Evolutionary conservation across 2,888 invertebrate species (phyloP).

Genomic region (Lymantria dispar): DNA sequence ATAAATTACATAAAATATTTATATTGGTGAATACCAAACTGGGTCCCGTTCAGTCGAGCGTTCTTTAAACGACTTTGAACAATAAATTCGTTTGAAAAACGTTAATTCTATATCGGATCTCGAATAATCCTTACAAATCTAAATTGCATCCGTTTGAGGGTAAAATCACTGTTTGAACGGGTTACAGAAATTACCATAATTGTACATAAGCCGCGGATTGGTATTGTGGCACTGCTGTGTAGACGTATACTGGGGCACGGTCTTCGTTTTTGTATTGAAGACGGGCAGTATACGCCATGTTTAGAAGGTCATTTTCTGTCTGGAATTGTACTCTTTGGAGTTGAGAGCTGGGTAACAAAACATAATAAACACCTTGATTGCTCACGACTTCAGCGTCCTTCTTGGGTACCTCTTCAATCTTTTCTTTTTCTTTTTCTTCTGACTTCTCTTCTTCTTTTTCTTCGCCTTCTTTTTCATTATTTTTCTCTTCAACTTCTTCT

Average conservation of each 20-base stretch:
- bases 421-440: conserved; percentile 36
- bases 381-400: conserved; percentile 61
- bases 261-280: conserved; percentile 84
- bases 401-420: conserved; percentile 51
- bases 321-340: conserved; percentile 84
- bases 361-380: conserved; percentile 83
- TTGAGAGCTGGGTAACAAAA: conserved; percentile 84
- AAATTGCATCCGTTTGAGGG: conserved; percentile 37
- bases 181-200: conserved; percentile 34
- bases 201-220: conserved; percentile 56
- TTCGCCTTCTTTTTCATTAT: conserved; percentile 13
- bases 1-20: conserved; percentile 39
- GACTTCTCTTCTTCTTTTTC: conserved; percentile 22
- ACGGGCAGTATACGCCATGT: conserved; percentile 85
- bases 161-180: conserved; percentile 23
- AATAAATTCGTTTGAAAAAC: conserved; percentile 32
- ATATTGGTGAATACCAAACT: conserved; percentile 17
- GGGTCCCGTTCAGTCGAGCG: conserved; percentile 19
- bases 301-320: conserved; percentile 73
- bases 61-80: conserved; percentile 18
- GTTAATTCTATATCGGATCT: conserved; percentile 24
- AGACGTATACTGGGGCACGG: conserved; percentile 84
- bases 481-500: conserved; percentile 9
- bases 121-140: conserved; percentile 37
- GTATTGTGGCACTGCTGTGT: conserved; percentile 68